Evolutionary conservation across 2,797 vertebrate genomes (phyloP).

Genomic region (Acipenser ruthenus): DNA sequence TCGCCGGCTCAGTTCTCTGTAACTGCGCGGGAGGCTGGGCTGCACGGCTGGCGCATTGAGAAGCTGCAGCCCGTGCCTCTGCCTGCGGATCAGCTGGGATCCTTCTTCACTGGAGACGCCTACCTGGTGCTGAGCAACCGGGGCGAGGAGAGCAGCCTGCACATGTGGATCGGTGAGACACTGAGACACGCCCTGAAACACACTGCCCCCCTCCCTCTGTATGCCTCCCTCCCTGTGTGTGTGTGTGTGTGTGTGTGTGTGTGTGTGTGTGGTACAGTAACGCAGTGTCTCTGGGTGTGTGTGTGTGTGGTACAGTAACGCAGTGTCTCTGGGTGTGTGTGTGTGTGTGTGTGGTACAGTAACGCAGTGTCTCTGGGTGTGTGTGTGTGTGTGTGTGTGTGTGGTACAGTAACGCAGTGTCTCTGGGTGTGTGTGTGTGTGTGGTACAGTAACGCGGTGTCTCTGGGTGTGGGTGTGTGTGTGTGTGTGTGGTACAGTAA

Average conservation of each 20-base stretch:
- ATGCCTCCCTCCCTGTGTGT: background rate
- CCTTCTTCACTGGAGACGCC: slow-evolving; percentile 80
- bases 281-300: no score
- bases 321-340: no score
- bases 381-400: background rate
- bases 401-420: no score
- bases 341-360: background rate
- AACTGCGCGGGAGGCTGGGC: slow-evolving; percentile 47
- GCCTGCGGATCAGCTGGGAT: slow-evolving; percentile 50
- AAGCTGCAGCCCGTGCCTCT: slow-evolving; percentile 74
- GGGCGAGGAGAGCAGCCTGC: slow-evolving; percentile 58
- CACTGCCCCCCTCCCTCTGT: background rate
- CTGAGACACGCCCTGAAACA: background rate
- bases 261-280: background rate
- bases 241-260: slow-evolving; percentile 6
- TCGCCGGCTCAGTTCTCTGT: slow-evolving; percentile 57
- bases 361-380: background rate
- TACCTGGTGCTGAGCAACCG: slow-evolving; percentile 78
- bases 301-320: background rate
- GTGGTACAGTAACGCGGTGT: background rate
- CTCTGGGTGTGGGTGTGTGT: no score
- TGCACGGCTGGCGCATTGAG: slow-evolving; percentile 76
- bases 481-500: background rate
- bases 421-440: no score
- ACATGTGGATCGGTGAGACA: slow-evolving; percentile 81